Conservation (phyloP, 2,888 invertebrate species). For the Dolomedes plantarius region DNA sequence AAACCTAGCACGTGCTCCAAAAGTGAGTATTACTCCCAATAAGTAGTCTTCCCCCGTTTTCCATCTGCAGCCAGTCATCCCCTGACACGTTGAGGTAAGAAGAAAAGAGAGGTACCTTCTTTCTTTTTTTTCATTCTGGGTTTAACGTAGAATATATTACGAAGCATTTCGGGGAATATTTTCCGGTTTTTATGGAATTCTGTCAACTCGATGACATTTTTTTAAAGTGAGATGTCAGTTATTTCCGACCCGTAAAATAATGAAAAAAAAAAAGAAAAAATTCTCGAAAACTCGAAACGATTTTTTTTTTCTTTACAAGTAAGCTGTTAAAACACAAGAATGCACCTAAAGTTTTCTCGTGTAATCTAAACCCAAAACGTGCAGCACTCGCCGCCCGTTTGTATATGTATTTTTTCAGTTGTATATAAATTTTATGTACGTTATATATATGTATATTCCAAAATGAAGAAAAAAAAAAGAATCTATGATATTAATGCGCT, state of each 20-base stretch:
- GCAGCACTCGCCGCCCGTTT: too few relatives aligned
- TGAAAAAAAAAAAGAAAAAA: background rate
- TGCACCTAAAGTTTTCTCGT: background rate
- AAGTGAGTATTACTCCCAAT: too few relatives aligned
- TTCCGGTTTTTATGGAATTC: background rate
- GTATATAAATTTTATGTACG: too few relatives aligned
- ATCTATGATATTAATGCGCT: too few relatives aligned
- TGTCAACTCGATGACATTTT: conserved; percentile 8
- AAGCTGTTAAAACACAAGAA: background rate
- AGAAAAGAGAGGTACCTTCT: background rate
- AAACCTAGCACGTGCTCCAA: too few relatives aligned
- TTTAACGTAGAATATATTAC: background rate
- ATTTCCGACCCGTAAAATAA: background rate
- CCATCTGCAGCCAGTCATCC: background rate
- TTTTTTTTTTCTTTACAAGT: background rate
- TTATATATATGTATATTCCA: too few relatives aligned
- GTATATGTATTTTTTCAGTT: too few relatives aligned
- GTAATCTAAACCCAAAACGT: background rate
- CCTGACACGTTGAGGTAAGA: background rate
- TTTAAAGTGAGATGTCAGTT: background rate
- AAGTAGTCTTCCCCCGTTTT: too few relatives aligned
- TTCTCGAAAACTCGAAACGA: too few relatives aligned
- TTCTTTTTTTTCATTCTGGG: background rate
- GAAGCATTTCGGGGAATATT: background rate
- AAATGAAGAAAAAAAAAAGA: too few relatives aligned